Evolutionary conservation across 2,888 invertebrate species (phyloP).

Genomic region (Coecobrya sp.): DNA sequence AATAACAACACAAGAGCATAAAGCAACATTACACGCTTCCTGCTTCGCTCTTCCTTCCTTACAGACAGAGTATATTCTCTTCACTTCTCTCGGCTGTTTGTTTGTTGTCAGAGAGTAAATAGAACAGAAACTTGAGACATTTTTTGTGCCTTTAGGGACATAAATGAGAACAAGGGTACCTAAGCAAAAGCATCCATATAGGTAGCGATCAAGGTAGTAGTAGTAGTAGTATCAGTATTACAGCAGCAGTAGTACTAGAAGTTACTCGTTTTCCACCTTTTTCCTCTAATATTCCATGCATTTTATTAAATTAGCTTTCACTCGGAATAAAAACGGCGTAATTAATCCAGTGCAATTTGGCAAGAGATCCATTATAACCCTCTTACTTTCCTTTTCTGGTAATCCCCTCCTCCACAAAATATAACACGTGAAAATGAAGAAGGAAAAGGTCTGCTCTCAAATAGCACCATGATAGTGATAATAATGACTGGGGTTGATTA

Average conservation of each 20-base stretch:
- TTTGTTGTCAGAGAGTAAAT: slow-evolving; percentile 36
- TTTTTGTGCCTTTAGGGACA: neutral
- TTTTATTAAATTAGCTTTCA: slow-evolving; percentile 73
- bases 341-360: slow-evolving; percentile 71
- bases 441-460: neutral
- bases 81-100: neutral
- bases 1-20: neutral
- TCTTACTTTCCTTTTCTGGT: neutral
- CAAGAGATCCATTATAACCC: slow-evolving; percentile 65
- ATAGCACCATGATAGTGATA: neutral
- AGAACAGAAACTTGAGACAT: slow-evolving; percentile 66
- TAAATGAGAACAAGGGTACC: neutral
- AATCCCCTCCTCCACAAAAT: neutral
- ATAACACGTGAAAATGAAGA: slow-evolving; percentile 13
- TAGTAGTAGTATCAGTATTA: too few relatives aligned
- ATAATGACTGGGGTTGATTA: slow-evolving; percentile 5
- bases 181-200: neutral
- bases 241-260: too few relatives aligned
- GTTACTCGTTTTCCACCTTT: neutral
- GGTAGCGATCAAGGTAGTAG: neutral
- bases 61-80: neutral
- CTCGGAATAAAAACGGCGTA: slow-evolving; percentile 49
- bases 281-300: slow-evolving; percentile 8
- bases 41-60: neutral
- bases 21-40: neutral